phyloP scores from a whole-genome alignment of 2,888 invertebrate genomes.

The Mesorhabditis belari region DNA sequence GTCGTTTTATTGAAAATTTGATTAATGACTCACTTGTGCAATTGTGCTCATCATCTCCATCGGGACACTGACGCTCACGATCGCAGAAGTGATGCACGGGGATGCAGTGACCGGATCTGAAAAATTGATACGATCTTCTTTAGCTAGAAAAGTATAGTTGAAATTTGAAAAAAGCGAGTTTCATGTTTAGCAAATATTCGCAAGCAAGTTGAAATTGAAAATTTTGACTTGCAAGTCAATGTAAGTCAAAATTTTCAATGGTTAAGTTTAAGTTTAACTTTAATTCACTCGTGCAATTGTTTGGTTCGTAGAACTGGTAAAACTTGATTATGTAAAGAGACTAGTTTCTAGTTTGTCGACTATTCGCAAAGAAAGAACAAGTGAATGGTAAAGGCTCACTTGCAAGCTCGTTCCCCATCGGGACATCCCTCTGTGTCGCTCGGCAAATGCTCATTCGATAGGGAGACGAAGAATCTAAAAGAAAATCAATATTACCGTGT shows the following conservation, averaged over 20 bases:
- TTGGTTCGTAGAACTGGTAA: no score
- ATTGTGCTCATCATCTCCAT: conserved; percentile 36
- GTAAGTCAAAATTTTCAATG: no score
- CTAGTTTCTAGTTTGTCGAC: no score
- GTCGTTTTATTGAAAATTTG: neutral
- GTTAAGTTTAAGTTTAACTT: no score
- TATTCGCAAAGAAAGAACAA: neutral
- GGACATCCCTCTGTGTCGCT: conserved; percentile 29
- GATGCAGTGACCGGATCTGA: conserved; percentile 34
- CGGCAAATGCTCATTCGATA: conserved; percentile 22
- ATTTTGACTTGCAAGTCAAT: no score
- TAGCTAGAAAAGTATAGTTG: neutral
- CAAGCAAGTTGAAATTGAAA: no score
- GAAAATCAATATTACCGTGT: no score
- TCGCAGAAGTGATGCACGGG: conserved; percentile 37
- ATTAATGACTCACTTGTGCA: conserved; percentile 23
- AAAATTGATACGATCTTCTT: neutral
- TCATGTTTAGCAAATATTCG: no score
- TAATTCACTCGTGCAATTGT: no score
- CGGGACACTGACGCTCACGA: conserved; percentile 35
- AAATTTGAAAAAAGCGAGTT: neutral
- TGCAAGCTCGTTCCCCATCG: conserved; percentile 32
- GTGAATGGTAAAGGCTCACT: neutral
- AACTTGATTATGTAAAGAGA: no score
- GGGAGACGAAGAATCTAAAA: conserved; percentile 17